These are phyloP conservation scores for Clitarchus hookeri DNA, from an alignment of 2,888 invertebrate species.

Conservation along the genomic window DNA sequence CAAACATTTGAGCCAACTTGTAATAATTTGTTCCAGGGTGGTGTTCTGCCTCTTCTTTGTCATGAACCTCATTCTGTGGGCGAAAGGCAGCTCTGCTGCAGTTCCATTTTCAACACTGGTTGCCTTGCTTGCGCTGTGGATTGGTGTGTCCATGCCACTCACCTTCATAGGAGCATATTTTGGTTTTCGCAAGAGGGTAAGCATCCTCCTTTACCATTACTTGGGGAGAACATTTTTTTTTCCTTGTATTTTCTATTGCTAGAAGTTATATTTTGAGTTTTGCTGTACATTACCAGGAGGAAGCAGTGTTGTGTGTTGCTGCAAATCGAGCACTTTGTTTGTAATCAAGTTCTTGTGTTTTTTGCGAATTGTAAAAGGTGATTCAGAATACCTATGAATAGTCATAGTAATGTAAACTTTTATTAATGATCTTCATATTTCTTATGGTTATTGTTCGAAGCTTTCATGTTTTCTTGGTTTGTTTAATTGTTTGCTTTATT, in stretches of 20 bases:
- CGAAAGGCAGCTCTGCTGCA: slow-evolving; percentile 93
- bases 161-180: slow-evolving; percentile 98
- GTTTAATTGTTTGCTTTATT: too few relatives aligned
- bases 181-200: slow-evolving; percentile 94
- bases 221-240: slow-evolving; percentile 30
- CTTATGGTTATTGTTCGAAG: too few relatives aligned
- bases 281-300: too few relatives aligned
- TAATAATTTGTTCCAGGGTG: slow-evolving; percentile 54
- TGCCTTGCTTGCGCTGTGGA: slow-evolving; percentile 94
- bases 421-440: too few relatives aligned
- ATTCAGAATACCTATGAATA: too few relatives aligned
- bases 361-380: neutral
- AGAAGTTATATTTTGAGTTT: neutral
- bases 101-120: slow-evolving; percentile 96
- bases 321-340: too few relatives aligned
- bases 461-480: too few relatives aligned
- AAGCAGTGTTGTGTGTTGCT: too few relatives aligned
- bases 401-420: too few relatives aligned
- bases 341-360: neutral
- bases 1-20: neutral
- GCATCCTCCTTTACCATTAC: slow-evolving; percentile 47
- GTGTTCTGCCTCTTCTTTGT: slow-evolving; percentile 97
- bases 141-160: slow-evolving; percentile 96
- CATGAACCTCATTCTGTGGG: slow-evolving; percentile 96
- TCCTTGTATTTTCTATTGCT: neutral